Evolutionary conservation across 2,888 invertebrate species (phyloP).

Genomic region (Thymelicus acteon): DNA sequence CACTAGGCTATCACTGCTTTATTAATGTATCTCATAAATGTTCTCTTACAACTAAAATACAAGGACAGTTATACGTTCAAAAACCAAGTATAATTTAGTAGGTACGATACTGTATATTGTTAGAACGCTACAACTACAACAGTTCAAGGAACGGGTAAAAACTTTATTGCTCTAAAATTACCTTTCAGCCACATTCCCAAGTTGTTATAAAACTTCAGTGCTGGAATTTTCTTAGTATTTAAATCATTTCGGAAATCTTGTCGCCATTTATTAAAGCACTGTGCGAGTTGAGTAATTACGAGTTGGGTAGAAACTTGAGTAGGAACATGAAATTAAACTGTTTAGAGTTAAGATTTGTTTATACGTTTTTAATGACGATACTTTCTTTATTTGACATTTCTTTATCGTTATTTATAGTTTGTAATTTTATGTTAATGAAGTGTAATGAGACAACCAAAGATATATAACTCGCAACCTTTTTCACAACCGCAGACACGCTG

Average conservation of each 20-base stretch:
- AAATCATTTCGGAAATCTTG: constrained; percentile 24
- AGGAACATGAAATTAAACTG: not conserved
- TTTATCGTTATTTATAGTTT: constrained; percentile 7
- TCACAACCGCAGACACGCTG: not conserved
- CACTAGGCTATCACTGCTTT: too few relatives aligned
- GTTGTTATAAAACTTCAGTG: constrained; percentile 7
- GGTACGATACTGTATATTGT: too few relatives aligned
- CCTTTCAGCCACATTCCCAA: constrained; percentile 24
- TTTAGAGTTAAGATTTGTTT: not conserved
- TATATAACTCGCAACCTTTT: constrained; percentile 8
- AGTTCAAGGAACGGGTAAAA: not conserved
- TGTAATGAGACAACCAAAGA: constrained; percentile 9
- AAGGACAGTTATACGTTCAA: too few relatives aligned
- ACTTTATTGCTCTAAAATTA: constrained; percentile 19
- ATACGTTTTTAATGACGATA: not conserved
- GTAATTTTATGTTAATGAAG: not conserved
- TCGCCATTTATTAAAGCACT: constrained; percentile 1
- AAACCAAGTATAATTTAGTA: too few relatives aligned
- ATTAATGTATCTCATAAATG: too few relatives aligned
- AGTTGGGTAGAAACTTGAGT: not conserved
- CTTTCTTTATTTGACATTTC: not conserved
- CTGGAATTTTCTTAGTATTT: constrained; percentile 23
- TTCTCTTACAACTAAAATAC: too few relatives aligned
- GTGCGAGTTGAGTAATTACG: constrained; percentile 12
- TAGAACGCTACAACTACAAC: too few relatives aligned